Conservation (phyloP, 2,888 invertebrate species). For the Meloe dianella region DNA sequence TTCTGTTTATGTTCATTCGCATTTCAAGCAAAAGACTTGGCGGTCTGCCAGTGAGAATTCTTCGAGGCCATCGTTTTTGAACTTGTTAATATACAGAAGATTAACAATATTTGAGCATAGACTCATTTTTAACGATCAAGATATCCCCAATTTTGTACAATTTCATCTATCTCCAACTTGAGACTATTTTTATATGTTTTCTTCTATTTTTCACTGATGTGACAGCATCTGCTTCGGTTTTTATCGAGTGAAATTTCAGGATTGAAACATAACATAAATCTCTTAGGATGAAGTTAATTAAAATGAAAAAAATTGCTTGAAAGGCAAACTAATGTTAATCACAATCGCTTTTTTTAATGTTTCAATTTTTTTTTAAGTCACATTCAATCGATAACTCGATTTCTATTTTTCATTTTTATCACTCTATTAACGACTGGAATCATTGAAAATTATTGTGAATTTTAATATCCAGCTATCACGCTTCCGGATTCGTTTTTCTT, state of each 20-base stretch:
- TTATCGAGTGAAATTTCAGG: not conserved
- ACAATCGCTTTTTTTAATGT: not conserved
- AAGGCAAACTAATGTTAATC: not conserved
- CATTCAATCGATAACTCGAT: not conserved
- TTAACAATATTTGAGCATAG: not conserved
- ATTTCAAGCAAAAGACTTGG: not conserved
- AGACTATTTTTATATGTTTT: not conserved
- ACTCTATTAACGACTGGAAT: not conserved
- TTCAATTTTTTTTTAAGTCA: not conserved
- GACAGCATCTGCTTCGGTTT: not conserved
- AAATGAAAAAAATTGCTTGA: not conserved
- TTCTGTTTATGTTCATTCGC: not conserved
- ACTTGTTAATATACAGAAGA: not conserved
- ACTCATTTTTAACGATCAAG: constrained; percentile 1
- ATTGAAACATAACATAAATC: not conserved
- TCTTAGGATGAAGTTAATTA: not conserved
- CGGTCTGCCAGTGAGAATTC: not conserved
- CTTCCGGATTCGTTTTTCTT: not conserved
- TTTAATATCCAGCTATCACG: not conserved
- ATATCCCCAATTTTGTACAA: not conserved
- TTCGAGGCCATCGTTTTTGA: not conserved
- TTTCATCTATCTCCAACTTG: not conserved
- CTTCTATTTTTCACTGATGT: not conserved
- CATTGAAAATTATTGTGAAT: not conserved
- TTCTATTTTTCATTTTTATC: not conserved